A percentile compares a stretch with the other conserved stretches of the same genome.
Conservation (phyloP, 2,113 vertebrate genomes). For the Hydropotes inermis region DNA sequence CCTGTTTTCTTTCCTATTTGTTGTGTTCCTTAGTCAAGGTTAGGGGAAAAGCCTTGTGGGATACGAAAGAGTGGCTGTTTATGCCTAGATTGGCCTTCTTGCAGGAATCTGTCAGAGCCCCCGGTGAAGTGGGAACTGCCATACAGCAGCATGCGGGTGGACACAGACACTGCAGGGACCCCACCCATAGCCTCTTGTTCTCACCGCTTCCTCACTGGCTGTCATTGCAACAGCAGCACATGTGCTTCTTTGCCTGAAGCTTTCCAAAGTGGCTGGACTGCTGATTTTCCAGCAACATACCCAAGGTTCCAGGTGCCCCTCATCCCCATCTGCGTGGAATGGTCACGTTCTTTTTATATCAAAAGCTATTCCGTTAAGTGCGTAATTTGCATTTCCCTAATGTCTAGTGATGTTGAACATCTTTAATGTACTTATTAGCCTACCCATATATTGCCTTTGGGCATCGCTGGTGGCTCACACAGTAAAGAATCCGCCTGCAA, state of each 20-base stretch:
- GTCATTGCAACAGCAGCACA: background rate
- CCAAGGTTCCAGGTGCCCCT: background rate
- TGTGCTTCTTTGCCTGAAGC: background rate
- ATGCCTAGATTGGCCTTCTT: background rate
- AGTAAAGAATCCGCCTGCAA: background rate
- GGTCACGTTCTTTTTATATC: background rate
- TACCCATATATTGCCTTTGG: background rate
- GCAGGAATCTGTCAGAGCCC: background rate
- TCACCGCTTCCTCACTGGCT: background rate
- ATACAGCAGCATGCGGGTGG: background rate
- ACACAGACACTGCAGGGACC: background rate
- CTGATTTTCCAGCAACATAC: background rate
- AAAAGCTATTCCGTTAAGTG: background rate
- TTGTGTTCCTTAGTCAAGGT: background rate
- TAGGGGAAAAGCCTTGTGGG: background rate
- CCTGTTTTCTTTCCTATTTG: background rate
- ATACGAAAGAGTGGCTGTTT: background rate
- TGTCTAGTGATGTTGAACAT: background rate
- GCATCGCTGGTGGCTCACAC: rapidly evolving
- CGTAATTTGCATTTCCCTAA: background rate
- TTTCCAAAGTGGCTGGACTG: background rate
- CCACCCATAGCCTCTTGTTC: background rate
- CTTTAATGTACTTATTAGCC: background rate
- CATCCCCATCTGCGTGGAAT: background rate
- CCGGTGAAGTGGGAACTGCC: background rate